Evolutionary conservation across 2,888 invertebrate species (phyloP), one percentile per base, ranked within the genome.

Genomic region (Acleris holmiana): DNA sequence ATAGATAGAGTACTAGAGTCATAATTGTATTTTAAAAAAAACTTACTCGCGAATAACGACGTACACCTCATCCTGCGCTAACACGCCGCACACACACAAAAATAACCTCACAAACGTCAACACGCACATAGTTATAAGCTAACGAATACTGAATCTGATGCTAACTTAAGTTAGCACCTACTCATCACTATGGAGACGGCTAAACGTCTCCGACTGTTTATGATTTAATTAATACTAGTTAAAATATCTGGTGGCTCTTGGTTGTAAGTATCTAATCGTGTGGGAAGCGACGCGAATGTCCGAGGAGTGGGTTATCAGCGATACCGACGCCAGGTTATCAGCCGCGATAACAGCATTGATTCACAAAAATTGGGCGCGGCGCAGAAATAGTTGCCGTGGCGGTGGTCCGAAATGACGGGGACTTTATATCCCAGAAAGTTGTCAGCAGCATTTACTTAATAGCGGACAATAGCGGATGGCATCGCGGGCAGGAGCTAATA

Each of bases 281-380:
- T 13, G 51, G 51, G 40, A 51, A 50, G 47, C 51, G 54, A 4
- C n/a, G 63, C 48, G 17, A 23, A n/a, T 35, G 51, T 23, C 40
- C n/a, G 25, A n/a, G 56, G 58, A 59, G 48, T 54, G 64, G 63
- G 64, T 64, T 64, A 62, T 62, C 62, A 40, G 21, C 55, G 55
- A 49, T 56, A 60, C 44, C 55, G 54, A 1, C 51, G 51, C 51
- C 61, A 54, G 61, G 61, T 61, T 61, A 61, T 61, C 61, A 29
- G 51, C 13, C 61, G 59, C n/a, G 66, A 57, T 67, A 64, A 57
- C 58, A 19, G 49, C 55, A 57, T 23, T 62, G 62, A 48, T 61
- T 66, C 57, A 59, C 60, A 21, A 13, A 61, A 40, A 61, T 59
- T 67, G 35, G 62, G 66, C 67, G 58, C 60, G 65, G 63, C 25